Evolutionary conservation across 2,888 invertebrate species (phyloP), one percentile per base, ranked within the genome.

Genomic region (Cantharis rufa): DNA sequence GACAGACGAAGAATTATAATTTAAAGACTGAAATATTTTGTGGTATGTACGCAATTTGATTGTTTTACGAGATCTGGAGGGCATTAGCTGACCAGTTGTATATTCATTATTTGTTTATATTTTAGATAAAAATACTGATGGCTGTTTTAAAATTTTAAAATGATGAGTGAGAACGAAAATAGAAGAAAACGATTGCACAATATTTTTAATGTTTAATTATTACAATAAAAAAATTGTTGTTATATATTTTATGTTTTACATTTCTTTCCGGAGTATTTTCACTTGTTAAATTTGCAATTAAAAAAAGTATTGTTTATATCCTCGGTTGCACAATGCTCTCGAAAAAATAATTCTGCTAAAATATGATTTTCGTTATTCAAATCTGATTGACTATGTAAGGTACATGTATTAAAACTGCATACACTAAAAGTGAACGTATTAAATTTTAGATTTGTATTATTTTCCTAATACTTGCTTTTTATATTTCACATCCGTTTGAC

Each of bases 1-100:
- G 48, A 80, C 76, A 7, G 81, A 81, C 76, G 81, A 83, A 71
- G 80, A 82, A 9, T 74, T 72, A 73, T 78, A 28, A 69, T n/a
- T 48, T 48, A 2, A 48, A 48, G 48, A 48, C 48, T 48, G 48
- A 48, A 48, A 3, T 48, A 32, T 48, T 48, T 48, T 48, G 48
- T 48, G 48, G 48, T 48, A 48, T n/a, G 48, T 48, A n/a, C 1
- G n/a, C 5, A 5, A 48, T n/a, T 48, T 48, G n/a, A 48, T n/a
- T 7, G 7, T 48, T n/a, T 48, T 48, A 48, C 0, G 5, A n/a
- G 0, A 48, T 13, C 7, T 48, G n/a, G n/a, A 5, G 9, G 7
- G 4, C 32, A 32, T 13, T 32, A 13, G 13, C 1, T 11, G 13
- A 13, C 1, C 32, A 32, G 13, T 32, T 11, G 32, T 3, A 28